phyloP scores from a whole-genome alignment of 2,888 invertebrate genomes.

The Conistra vaccinii region DNA sequence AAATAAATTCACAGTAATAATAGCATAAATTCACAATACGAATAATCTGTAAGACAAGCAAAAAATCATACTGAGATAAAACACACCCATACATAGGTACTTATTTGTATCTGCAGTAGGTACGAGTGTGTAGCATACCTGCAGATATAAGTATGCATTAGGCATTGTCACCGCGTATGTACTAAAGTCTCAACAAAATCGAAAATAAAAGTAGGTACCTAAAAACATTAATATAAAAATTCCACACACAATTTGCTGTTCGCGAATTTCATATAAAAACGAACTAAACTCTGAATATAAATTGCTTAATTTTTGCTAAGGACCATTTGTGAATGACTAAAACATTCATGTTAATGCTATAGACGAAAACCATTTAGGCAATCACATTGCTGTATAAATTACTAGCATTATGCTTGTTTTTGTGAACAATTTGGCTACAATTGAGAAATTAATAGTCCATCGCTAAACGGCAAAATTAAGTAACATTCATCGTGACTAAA shows the following conservation, averaged over 20 bases:
- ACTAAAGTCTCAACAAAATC: background rate
- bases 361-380: constrained; percentile 20
- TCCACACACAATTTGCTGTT: constrained; percentile 17
- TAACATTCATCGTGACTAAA: background rate
- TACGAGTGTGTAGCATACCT: background rate
- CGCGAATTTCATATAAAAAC: constrained; percentile 33
- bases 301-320: constrained; percentile 49
- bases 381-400: constrained; percentile 13
- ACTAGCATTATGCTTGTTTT: background rate
- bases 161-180: background rate
- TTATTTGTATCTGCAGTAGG: background rate
- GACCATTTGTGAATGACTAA: constrained; percentile 32
- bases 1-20: background rate
- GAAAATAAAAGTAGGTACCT: background rate
- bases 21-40: background rate
- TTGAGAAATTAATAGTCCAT: background rate
- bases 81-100: background rate
- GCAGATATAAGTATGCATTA: background rate
- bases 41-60: background rate
- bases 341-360: constrained; percentile 38
- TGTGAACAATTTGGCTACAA: background rate
- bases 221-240: constrained; percentile 26
- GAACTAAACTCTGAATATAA: constrained; percentile 56
- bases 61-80: background rate
- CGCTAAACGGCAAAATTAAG: background rate